Percentiles rank a stretch among this genome's conserved stretches.
phyloP scores from a whole-genome alignment of 1,140 invertebrate genomes.

The Apis mellifera region Amel_HAv3.1 CM009934.2:8078001-8078500 shows the following conservation, averaged over 20 bases:
- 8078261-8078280: too few species aligned
- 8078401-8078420: neutral
- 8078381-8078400: neutral
- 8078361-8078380: neutral
- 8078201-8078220: neutral
- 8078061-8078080: slow-evolving; percentile 82
- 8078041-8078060: slow-evolving; percentile 83
- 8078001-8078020: slow-evolving; percentile 83
- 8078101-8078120: slow-evolving; percentile 58
- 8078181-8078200: slow-evolving; percentile 59
- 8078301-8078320: too few species aligned
- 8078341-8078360: neutral
- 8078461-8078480: too few species aligned
- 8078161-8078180: slow-evolving; percentile 44
- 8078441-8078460: too few species aligned
- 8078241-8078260: too few species aligned
- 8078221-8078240: too few species aligned
- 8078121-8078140: slow-evolving; percentile 61
- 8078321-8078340: neutral
- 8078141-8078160: slow-evolving; percentile 71
- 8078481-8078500: neutral
- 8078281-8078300: too few species aligned
- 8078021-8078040: slow-evolving; percentile 82
- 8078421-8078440: neutral
- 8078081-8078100: slow-evolving; percentile 82